phyloP scores from a whole-genome alignment of 2,888 invertebrate genomes.

The Calliopum simillimum region DNA sequence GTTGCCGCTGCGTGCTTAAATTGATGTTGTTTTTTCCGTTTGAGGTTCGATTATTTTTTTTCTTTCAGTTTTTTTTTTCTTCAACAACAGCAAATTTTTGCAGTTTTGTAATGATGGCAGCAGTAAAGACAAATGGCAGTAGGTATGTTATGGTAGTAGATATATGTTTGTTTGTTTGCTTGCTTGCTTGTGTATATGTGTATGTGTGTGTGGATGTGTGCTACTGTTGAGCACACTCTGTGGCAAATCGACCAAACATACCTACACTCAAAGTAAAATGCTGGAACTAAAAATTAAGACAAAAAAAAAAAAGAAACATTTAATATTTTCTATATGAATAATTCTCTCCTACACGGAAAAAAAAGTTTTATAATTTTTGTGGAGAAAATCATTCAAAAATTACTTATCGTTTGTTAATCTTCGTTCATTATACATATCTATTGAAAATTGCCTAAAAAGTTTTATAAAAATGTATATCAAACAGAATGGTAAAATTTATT shows the following conservation, averaged over 20 bases:
- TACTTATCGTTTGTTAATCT: too few species aligned
- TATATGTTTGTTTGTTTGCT: not conserved
- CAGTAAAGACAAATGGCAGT: too few species aligned
- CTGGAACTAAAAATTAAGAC: not conserved
- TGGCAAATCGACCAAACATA: slow-evolving; percentile 31
- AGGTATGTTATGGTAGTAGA: not conserved
- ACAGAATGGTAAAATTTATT: too few species aligned
- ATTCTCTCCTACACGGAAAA: too few species aligned
- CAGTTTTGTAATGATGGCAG: not conserved
- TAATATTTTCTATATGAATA: too few species aligned
- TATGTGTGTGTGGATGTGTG: not conserved
- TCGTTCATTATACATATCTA: too few species aligned
- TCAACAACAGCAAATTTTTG: not conserved
- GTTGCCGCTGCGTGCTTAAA: slow-evolving; percentile 26
- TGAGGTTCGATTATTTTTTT: slow-evolving; percentile 13
- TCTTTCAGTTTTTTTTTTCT: slow-evolving; percentile 1
- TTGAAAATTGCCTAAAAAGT: too few species aligned
- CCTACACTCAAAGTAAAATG: not conserved
- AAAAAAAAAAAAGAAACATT: too few species aligned
- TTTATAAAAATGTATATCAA: too few species aligned
- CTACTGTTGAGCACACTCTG: not conserved
- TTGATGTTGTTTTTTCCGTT: slow-evolving; percentile 43
- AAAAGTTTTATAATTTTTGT: too few species aligned
- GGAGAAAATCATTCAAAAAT: too few species aligned
- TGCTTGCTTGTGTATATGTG: slow-evolving; percentile 4